These are phyloP conservation scores for Rugalucina vietnamica DNA, from an alignment of 2,888 invertebrate genomes.

Conservation along the genomic window DNA sequence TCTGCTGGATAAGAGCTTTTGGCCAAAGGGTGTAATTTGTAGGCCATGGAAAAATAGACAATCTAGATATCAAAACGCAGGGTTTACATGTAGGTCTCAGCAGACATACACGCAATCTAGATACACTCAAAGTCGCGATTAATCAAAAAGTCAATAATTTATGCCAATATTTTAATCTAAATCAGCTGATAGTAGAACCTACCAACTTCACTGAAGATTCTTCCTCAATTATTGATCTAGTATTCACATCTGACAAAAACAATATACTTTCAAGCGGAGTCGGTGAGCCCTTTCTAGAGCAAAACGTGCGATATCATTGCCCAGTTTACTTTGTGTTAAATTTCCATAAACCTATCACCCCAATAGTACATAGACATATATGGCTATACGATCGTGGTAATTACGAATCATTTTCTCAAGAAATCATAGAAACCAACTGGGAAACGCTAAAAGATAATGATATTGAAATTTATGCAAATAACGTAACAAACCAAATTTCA, in stretches of 20 bases:
- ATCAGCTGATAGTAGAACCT: no score
- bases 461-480: slow-evolving; percentile 7
- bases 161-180: no score
- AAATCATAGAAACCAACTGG: neutral
- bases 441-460: neutral
- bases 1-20: slow-evolving; percentile 13
- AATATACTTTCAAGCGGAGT: no score
- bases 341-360: neutral
- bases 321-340: no score
- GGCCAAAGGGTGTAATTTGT: slow-evolving; percentile 16
- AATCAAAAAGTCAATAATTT: no score
- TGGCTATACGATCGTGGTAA: slow-evolving; percentile 18
- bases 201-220: no score
- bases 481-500: slow-evolving; percentile 12
- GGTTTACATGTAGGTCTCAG: neutral
- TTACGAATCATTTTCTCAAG: neutral
- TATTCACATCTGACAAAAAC: no score
- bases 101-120: no score
- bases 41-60: neutral
- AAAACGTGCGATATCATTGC: no score
- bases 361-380: neutral
- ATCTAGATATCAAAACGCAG: neutral
- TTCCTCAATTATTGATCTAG: no score
- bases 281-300: no score
- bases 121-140: no score